Base-by-base conservation (phyloP, 2,888 invertebrate species). In the Rhingia rostrata region DNA sequence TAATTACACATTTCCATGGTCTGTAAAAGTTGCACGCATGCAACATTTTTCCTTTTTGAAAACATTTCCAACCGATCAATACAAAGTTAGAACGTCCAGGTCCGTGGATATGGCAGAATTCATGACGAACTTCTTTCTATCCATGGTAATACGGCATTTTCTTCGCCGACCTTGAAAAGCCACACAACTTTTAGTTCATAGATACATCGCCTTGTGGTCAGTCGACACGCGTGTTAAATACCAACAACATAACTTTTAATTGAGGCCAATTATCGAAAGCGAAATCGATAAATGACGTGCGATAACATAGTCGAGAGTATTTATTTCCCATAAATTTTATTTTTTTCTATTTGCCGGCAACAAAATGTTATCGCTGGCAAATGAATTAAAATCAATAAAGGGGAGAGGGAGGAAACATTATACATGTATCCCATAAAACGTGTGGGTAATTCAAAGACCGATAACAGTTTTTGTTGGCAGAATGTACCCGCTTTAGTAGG, bases 201-300 rank as follows among this genome's bases (percentile, higher is more conserved):
- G 35, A 45, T 61, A 47, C 45, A 7, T 12, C 9, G 32, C 22
- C 72, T 47, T 58, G 37, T 64, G 41, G 75, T 39, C 58, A 64
- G 45, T 60, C 70, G 64, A 45, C 39, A 60, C 69, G 75, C 81
- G 77, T 77, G 77, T 60, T 64, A 74, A 64, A 51, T 6, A 53
- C 47, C 49, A 58, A 58, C 39, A 39, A 58, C 75, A 69, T 78
- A 37, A 22, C 61, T 39, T 69, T 81, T 81, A 79, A 81, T 81
- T 81, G 61, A 77, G 81, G 63, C 64, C 64, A 77, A 70, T 77
- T 81, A 81, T 77, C 63, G 63, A 75, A 63, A 77, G 58, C 45
- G 67, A 81, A 81, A 81, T 75, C 81, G 81, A 75, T 74, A 63
- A 53, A 10, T 3, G 9, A 63, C 54, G 63, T 63, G 51, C 74